A percentile compares a stretch with the other conserved stretches of the same genome.
Conservation (phyloP, 2,113 vertebrate species). For the Gavia stellata region DNA sequence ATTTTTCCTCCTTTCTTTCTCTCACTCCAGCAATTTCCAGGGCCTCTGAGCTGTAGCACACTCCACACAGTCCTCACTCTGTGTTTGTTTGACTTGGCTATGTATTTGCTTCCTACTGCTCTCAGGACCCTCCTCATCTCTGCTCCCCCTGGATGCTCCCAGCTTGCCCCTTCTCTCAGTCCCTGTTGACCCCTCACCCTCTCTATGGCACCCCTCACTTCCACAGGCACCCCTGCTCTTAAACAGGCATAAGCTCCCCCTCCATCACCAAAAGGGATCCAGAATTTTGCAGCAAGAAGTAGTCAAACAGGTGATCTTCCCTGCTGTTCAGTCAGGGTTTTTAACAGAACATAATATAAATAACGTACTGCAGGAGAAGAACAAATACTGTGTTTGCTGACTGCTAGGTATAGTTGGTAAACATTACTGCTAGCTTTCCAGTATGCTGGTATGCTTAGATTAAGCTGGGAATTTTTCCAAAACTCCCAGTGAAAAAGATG, state of each 20-base stretch:
- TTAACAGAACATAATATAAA: not conserved
- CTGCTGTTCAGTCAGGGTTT: not conserved
- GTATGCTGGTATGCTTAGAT: not conserved
- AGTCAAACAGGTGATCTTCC: not conserved
- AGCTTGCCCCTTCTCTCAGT: not conserved
- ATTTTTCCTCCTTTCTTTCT: not conserved
- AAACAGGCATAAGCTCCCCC: not conserved
- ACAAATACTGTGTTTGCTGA: not conserved
- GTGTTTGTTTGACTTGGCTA: not conserved
- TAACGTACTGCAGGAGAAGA: not conserved
- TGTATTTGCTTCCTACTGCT: not conserved
- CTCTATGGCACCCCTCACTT: not conserved
- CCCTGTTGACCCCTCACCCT: accelerated
- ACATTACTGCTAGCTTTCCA: not conserved
- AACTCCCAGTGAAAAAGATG: not conserved
- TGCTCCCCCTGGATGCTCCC: not conserved
- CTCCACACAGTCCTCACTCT: not conserved
- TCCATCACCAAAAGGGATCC: not conserved
- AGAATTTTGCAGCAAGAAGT: not conserved
- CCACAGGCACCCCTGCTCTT: not conserved
- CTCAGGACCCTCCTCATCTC: not conserved
- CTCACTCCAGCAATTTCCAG: not conserved
- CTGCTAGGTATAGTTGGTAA: not conserved
- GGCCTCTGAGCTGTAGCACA: not conserved
- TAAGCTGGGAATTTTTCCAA: not conserved